phyloP scores from a whole-genome alignment of 2,797 vertebrate genomes.

The Eulemur coronatus region DNA sequence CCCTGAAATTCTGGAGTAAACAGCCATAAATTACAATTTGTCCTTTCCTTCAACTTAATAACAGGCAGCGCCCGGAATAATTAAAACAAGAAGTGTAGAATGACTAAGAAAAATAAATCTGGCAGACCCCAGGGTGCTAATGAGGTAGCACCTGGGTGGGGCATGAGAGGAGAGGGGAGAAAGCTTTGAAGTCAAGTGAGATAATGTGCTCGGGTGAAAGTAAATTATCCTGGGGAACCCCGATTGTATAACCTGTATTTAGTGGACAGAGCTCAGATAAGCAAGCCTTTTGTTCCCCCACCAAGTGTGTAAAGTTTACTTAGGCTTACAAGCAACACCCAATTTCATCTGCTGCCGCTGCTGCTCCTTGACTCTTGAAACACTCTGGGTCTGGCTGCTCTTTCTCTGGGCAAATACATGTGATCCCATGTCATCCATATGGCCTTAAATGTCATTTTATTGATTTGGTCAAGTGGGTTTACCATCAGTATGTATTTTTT shows the following conservation, averaged over 20 bases:
- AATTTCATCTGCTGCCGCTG: not conserved
- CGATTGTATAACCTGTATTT: slow-evolving; percentile 24
- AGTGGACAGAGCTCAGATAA: slow-evolving; percentile 14
- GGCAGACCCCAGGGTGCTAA: not conserved
- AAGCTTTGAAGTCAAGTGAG: slow-evolving; percentile 52
- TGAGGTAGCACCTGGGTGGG: not conserved
- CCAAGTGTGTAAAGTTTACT: not conserved
- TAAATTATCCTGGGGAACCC: not conserved
- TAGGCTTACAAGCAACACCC: not conserved
- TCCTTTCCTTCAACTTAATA: slow-evolving; percentile 15
- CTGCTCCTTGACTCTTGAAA: not conserved
- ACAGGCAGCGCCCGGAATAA: not conserved
- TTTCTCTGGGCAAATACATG: not conserved
- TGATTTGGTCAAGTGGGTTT: not conserved
- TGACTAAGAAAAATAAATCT: slow-evolving; percentile 34
- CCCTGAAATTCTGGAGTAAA: not conserved
- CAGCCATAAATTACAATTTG: not conserved
- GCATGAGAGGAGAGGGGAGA: not conserved
- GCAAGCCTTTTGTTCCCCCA: not conserved
- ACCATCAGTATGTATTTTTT: not conserved
- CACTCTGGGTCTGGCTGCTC: not conserved
- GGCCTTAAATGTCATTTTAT: not conserved
- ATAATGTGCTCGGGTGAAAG: slow-evolving; percentile 10
- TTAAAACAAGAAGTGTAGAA: not conserved
- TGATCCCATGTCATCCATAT: not conserved